These are phyloP conservation scores for Agrilus mali DNA, from an alignment of 2,888 invertebrate species.

Conservation along the genomic window DNA sequence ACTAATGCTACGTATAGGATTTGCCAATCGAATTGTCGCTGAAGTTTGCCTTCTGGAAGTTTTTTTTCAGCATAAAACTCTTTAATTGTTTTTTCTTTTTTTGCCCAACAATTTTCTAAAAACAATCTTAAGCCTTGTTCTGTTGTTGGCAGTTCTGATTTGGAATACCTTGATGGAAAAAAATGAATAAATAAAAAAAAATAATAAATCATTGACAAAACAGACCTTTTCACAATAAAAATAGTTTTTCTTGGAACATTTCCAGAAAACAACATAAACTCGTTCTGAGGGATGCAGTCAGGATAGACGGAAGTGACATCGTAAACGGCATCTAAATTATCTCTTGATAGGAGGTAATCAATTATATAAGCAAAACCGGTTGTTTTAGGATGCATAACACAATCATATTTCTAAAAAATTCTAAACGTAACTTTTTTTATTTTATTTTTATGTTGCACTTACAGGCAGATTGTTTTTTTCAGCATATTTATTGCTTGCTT, in stretches of 20 bases:
- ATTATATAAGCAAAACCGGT: slow-evolving; percentile 62
- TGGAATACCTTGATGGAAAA: slow-evolving; percentile 40
- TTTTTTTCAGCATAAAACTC: slow-evolving; percentile 46
- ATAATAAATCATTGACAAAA: background rate
- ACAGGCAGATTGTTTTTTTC: slow-evolving; percentile 52
- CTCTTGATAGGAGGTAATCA: slow-evolving; percentile 40
- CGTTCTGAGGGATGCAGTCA: slow-evolving; percentile 59
- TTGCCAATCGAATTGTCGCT: slow-evolving; percentile 25
- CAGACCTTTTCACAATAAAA: slow-evolving; percentile 58
- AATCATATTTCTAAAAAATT: slow-evolving; percentile 43
- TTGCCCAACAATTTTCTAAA: slow-evolving; percentile 51
- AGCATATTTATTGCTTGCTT: slow-evolving; percentile 61
- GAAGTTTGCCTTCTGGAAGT: slow-evolving; percentile 27
- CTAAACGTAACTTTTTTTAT: slow-evolving; percentile 1
- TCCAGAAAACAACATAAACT: slow-evolving; percentile 56
- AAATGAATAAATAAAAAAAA: background rate
- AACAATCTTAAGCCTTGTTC: slow-evolving; percentile 46
- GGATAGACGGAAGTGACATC: slow-evolving; percentile 82
- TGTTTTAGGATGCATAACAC: slow-evolving; percentile 75
- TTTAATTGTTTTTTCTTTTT: slow-evolving; percentile 49
- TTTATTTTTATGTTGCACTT: slow-evolving; percentile 10
- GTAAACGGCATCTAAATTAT: slow-evolving; percentile 64
- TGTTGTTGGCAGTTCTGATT: slow-evolving; percentile 43
- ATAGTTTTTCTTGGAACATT: slow-evolving; percentile 62
- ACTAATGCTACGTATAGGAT: slow-evolving; percentile 42